Conservation (phyloP, 2,113 vertebrate genomes). For the Erinaceus europaeus region DNA sequence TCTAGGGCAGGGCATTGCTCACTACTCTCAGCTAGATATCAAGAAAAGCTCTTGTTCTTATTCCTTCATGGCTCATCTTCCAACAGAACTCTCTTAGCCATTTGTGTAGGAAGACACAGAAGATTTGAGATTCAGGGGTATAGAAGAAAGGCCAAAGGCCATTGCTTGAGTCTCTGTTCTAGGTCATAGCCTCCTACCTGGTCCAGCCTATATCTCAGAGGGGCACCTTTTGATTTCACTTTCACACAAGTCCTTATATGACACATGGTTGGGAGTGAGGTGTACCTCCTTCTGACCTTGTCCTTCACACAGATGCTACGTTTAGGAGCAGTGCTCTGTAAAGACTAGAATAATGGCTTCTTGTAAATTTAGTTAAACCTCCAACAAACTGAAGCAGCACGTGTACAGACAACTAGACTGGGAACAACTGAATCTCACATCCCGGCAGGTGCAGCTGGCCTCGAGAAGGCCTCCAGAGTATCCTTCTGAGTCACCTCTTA, state of each 20-base stretch:
- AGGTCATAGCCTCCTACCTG: neutral
- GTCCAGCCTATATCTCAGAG: neutral
- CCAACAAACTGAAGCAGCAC: neutral
- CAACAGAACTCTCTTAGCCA: neutral
- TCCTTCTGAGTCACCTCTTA: neutral
- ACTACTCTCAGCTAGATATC: neutral
- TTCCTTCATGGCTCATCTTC: neutral
- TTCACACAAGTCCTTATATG: neutral
- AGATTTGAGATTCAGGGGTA: neutral
- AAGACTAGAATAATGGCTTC: neutral
- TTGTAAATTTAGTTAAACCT: neutral
- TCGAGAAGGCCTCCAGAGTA: neutral
- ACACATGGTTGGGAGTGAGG: neutral
- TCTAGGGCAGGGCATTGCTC: too few relatives aligned
- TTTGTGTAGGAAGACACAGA: neutral
- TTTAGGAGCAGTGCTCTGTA: neutral
- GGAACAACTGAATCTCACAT: accelerated
- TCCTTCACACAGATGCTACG: neutral
- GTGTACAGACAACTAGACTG: neutral
- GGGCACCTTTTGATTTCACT: neutral
- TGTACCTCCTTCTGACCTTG: neutral
- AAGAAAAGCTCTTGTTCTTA: neutral
- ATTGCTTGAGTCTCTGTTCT: neutral
- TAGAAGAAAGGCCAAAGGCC: neutral
- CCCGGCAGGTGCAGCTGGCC: neutral